These are phyloP conservation scores for Catotricha subobsoleta DNA, from an alignment of 2,888 invertebrate species.

Conservation along the genomic window DNA sequence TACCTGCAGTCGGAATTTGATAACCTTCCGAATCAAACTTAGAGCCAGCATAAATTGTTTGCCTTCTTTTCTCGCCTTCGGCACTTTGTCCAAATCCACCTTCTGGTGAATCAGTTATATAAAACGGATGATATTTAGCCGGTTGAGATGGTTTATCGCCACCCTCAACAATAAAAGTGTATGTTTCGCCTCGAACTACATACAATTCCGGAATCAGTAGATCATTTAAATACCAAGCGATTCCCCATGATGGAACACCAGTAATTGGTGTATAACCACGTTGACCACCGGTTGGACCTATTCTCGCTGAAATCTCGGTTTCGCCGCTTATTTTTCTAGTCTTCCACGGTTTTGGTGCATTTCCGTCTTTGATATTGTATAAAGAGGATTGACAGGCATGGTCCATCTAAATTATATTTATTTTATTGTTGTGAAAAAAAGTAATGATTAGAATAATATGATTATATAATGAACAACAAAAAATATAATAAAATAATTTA, in stretches of 20 bases:
- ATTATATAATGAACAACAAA: not conserved
- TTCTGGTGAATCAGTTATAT: slow-evolving; percentile 70
- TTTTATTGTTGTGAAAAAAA: not conserved
- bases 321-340: slow-evolving; percentile 43
- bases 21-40: slow-evolving; percentile 56
- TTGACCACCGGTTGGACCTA: slow-evolving; percentile 50
- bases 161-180: slow-evolving; percentile 73
- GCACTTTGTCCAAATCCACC: slow-evolving; percentile 73
- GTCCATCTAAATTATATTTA: slow-evolving; percentile 35
- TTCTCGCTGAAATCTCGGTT: slow-evolving; percentile 48
- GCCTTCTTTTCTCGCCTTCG: slow-evolving; percentile 46
- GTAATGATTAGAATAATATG: not conserved
- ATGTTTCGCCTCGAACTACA: slow-evolving; percentile 70
- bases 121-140: slow-evolving; percentile 68
- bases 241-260: slow-evolving; percentile 70
- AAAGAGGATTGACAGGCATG: slow-evolving; percentile 53
- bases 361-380: slow-evolving; percentile 39
- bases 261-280: slow-evolving; percentile 62
- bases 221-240: slow-evolving; percentile 87
- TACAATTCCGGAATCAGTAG: slow-evolving; percentile 74
- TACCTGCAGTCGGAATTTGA: slow-evolving; percentile 61
- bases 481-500: slow-evolving; percentile 15
- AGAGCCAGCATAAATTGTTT: slow-evolving; percentile 66
- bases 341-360: slow-evolving; percentile 49
- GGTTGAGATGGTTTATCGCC: slow-evolving; percentile 40